Evolutionary conservation across 2,113 vertebrate species (phyloP).

Genomic region (Naja naja): DNA sequence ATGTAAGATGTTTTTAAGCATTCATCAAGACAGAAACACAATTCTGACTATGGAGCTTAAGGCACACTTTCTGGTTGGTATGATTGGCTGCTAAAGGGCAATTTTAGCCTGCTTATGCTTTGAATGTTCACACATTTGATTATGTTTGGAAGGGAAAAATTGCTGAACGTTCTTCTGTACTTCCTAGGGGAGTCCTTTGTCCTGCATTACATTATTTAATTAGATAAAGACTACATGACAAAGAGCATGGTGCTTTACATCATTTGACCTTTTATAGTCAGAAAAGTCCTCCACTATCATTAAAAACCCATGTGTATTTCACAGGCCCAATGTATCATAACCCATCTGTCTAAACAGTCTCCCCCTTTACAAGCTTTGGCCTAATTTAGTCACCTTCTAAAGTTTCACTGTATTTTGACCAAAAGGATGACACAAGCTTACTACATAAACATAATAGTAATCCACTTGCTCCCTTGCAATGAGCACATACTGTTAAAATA

Average conservation of each 20-base stretch:
- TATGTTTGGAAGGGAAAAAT: not conserved
- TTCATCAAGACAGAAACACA: constrained; percentile 15
- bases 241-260: not conserved
- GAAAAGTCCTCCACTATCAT: not conserved
- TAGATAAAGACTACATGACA: not conserved
- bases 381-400: constrained; percentile 33
- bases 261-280: constrained; percentile 16
- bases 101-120: constrained; percentile 1
- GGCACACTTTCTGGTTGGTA: not conserved
- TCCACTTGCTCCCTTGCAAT: constrained; percentile 5
- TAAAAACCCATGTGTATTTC: not conserved
- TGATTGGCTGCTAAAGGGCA: not conserved
- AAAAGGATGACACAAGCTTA: constrained; percentile 12
- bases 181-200: not conserved
- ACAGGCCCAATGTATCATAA: not conserved
- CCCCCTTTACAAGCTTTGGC: constrained; percentile 28
- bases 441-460: constrained; percentile 25
- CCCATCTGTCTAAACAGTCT: constrained; percentile 36
- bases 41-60: not conserved
- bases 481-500: not conserved
- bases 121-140: not conserved
- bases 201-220: constrained; percentile 11
- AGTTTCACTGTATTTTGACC: not conserved
- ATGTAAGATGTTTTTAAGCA: constrained; percentile 15
- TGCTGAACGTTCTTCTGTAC: not conserved